Evolutionary conservation across 1,140 invertebrate genomes (phyloP), one percentile per base, ranked within the genome.

Genomic region (Hyposmocoma kahamanoa): DNA sequence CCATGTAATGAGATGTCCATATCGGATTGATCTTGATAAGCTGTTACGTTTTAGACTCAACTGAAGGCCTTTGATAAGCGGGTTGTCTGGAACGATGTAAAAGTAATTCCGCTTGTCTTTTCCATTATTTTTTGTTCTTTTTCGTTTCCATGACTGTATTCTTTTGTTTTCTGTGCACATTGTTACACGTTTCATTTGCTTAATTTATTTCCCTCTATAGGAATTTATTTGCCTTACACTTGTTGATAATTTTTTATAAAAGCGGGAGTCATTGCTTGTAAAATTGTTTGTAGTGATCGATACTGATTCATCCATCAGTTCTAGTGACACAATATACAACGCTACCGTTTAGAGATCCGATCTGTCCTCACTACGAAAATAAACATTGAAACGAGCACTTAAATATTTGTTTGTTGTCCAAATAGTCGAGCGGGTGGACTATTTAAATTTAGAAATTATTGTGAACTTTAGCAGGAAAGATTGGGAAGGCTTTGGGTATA

Each of bases 11-110:
- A n/a, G n/a, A n/a, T n/a, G n/a, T n/a, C n/a, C n/a, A n/a, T n/a
- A n/a, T n/a, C n/a, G n/a, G n/a, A 56, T 66, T 75, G 73, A 77
- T 74, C 72, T 72, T 70, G 73, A 75, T 80, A 77, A 77, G 68
- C 57, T 59, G 55, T 64, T 70, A 56, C 62, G 63, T 63, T 70
- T 62, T 49, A 56, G 44, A 63, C 54, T 73, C 59, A 70, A 63
- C 61, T 67, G 73, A 77, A 70, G 76, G 47, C 70, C 56, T 44
- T 59, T 49, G 75, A 79, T 79, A 76, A 78, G 60, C 53, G 36
- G 26, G 30, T 56, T 56, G 24, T 53, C 47, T 45, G 13, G 15
- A 44, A 10, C 50, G 46, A 22, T 50, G 19, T 47, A 17, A 44
- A 36, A 17, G 13, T 15, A 10, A 36, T 13, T n/a, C n/a, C 5